These are phyloP conservation scores for honey bee (Apis mellifera) DNA, from an alignment of 1,140 invertebrate genomes.

Conservation along the genomic window Amel_HAv3.1 CM009941.2:12153001-12153500, in stretches of 20 bases:
- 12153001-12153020: conserved; percentile 14
- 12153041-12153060: not conserved
- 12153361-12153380: not conserved
- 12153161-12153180: conserved; percentile 47
- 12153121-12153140: conserved; percentile 33
- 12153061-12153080: conserved; percentile 26
- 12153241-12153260: conserved; percentile 81
- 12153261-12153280: conserved; percentile 82
- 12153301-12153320: conserved; percentile 42
- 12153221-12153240: conserved; percentile 81
- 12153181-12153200: conserved; percentile 73
- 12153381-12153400: conserved; percentile 23
- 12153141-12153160: conserved; percentile 8
- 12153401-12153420: conserved; percentile 17
- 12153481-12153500: not conserved
- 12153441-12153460: not conserved
- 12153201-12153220: conserved; percentile 77
- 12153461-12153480: not conserved
- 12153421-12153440: conserved; percentile 3
- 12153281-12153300: conserved; percentile 75
- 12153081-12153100: conserved; percentile 3
- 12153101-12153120: conserved; percentile 53
- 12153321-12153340: conserved; percentile 16
- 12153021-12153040: not conserved
- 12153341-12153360: conserved; percentile 23